Evolutionary conservation across 1,140 invertebrate genomes (phyloP).

Genomic region (Drosophila eugracilis): DNA sequence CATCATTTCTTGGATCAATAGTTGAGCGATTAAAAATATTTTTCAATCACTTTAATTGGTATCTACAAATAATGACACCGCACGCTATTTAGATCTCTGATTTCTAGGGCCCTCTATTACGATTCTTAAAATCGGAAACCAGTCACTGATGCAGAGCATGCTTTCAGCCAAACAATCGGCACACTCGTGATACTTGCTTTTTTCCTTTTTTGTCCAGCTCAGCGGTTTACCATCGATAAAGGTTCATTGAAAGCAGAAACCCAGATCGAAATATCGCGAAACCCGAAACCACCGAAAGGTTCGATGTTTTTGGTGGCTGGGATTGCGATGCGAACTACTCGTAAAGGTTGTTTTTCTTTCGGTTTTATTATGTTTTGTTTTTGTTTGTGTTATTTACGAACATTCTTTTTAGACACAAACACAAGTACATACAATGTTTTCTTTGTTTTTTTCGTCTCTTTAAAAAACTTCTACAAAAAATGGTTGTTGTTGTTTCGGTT

Average conservation of each 20-base stretch:
- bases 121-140: slow-evolving; percentile 9
- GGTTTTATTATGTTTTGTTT: slow-evolving; percentile 53
- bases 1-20: too few relatives aligned
- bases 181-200: slow-evolving; percentile 56
- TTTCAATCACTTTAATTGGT: too few relatives aligned
- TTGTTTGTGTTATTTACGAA: slow-evolving; percentile 74
- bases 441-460: slow-evolving; percentile 29
- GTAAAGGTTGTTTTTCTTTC: slow-evolving; percentile 33
- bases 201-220: slow-evolving; percentile 51
- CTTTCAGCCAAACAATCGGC: slow-evolving; percentile 2
- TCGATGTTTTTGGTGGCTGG: slow-evolving; percentile 6
- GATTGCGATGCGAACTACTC: slow-evolving; percentile 2
- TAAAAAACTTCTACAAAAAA: slow-evolving; percentile 76
- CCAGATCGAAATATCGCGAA: slow-evolving; percentile 4
- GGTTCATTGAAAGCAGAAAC: slow-evolving; percentile 71
- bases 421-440: slow-evolving; percentile 69
- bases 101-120: slow-evolving; percentile 9
- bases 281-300: slow-evolving; percentile 11
- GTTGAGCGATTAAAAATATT: too few relatives aligned
- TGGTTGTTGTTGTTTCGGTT: slow-evolving; percentile 49
- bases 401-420: slow-evolving; percentile 77
- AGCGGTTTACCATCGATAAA: slow-evolving; percentile 36
- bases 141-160: slow-evolving; percentile 35
- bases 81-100: too few relatives aligned
- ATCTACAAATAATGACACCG: too few relatives aligned